Percentiles rank a stretch among this genome's conserved stretches.
Conservation (phyloP, 2,113 vertebrate genomes). For the Neodon shergylaensis region DNA sequence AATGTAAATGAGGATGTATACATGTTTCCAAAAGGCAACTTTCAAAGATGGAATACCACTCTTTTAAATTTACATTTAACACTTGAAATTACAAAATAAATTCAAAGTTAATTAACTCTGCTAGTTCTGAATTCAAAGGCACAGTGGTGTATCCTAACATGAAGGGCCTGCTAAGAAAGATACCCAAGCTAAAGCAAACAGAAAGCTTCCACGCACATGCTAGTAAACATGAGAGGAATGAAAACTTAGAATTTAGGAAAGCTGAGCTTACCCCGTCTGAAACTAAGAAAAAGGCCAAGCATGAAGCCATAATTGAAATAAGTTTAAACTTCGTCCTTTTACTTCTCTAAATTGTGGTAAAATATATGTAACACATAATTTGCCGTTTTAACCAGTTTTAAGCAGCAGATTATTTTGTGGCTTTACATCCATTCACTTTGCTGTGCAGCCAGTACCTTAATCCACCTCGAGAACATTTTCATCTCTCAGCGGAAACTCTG, state of each 20-base stretch:
- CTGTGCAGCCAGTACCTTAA: neutral
- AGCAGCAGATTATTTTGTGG: neutral
- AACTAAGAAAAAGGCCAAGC: slow-evolving; percentile 3
- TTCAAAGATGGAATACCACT: slow-evolving; percentile 41
- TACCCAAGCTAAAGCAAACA: neutral
- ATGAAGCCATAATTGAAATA: neutral
- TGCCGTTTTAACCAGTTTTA: slow-evolving; percentile 19
- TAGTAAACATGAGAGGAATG: neutral
- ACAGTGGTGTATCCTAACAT: neutral
- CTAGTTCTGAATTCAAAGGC: slow-evolving; percentile 19
- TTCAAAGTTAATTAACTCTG: neutral
- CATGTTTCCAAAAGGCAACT: neutral
- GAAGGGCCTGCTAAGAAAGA: neutral
- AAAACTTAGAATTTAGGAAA: neutral
- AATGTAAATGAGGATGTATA: neutral
- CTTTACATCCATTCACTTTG: neutral
- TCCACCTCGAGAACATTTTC: neutral
- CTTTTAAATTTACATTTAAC: slow-evolving; percentile 5
- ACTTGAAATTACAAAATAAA: slow-evolving; percentile 40
- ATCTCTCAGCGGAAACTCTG: neutral
- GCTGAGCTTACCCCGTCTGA: neutral
- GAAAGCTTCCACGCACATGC: neutral
- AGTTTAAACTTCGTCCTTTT: neutral
- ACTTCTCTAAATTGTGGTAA: neutral
- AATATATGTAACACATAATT: neutral